Base-by-base conservation (phyloP, 2,888 invertebrate genomes). In the Penaeus monodon region DNA sequence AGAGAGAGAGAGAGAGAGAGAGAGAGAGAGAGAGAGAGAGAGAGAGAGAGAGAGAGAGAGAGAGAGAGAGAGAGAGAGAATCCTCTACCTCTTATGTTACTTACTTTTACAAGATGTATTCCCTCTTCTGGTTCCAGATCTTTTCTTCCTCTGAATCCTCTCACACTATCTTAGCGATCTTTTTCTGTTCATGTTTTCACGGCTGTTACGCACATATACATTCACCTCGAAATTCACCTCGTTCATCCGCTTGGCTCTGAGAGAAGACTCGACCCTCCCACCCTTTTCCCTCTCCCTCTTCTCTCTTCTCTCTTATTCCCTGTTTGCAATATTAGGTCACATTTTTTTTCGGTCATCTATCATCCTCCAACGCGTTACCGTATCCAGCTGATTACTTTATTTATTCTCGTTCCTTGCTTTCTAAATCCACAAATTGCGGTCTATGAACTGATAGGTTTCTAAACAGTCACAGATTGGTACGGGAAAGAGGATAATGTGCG, bases 1-100 rank as follows among this genome's bases (percentile, higher is more conserved):
- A 20, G n/a, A 49, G 77, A 78, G 78, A 78, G 27, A 78, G 78
- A 78, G 78, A 57, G 27, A 57, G 78, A 78, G 78, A 44, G 17
- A 57, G 24, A 27, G 57, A 57, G 27, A 57, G 57, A 78, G 27
- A 57, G 10, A 57, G 57, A 38, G 20, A 38, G 22, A 24, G 44
- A 76, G 44, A 44, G 44, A 44, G 76, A 76, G 77, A 76, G 77
- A 44, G 77, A 57, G 27, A 57, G 57, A 78, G 27, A 57, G 10
- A 57, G 57, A 38, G 20, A 38, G 22, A 24, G 44, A 76, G 44
- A 44, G 44, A 44, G 76, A 76, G 77, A 76, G 77, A 44, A 20
- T 29, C 27, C 33, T 38, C 73, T 73, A 20, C 33, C 27, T 29
- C 74, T 38, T 33, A 29, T 44, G 38, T 44, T 44, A 22, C 24